Evolutionary conservation across 2,113 vertebrate species (phyloP).

Genomic region (Pavo muticus): DNA sequence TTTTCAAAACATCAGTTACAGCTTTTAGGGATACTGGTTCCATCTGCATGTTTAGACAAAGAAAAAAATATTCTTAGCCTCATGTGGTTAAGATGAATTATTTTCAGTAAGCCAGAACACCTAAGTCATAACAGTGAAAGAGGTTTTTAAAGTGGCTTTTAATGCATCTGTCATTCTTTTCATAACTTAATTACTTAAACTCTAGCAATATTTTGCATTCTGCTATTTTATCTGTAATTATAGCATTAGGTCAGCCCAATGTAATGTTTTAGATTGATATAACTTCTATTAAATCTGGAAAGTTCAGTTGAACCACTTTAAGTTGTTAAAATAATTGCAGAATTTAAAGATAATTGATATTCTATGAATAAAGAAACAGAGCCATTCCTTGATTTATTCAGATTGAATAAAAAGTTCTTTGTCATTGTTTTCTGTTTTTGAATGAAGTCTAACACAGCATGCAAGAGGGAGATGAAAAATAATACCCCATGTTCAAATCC

Average conservation of each 20-base stretch:
- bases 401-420: constrained; percentile 7
- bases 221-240: background rate
- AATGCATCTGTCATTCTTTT: background rate
- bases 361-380: background rate
- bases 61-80: background rate
- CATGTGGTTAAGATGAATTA: background rate
- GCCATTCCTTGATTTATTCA: background rate
- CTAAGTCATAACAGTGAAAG: background rate
- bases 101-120: background rate
- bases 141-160: background rate
- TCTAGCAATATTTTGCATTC: background rate
- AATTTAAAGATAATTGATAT: background rate
- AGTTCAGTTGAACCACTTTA: background rate
- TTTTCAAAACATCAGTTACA: background rate
- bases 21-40: background rate
- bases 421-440: background rate
- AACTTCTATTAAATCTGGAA: background rate
- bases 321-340: constrained; percentile 3
- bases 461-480: background rate
- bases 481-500: background rate
- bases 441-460: background rate
- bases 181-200: background rate
- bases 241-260: background rate
- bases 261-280: background rate
- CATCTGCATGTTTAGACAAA: background rate